Percentiles rank a stretch among this genome's conserved stretches.
phyloP scores from a whole-genome alignment of 2,888 invertebrate species.

The Erebia aethiops region DNA sequence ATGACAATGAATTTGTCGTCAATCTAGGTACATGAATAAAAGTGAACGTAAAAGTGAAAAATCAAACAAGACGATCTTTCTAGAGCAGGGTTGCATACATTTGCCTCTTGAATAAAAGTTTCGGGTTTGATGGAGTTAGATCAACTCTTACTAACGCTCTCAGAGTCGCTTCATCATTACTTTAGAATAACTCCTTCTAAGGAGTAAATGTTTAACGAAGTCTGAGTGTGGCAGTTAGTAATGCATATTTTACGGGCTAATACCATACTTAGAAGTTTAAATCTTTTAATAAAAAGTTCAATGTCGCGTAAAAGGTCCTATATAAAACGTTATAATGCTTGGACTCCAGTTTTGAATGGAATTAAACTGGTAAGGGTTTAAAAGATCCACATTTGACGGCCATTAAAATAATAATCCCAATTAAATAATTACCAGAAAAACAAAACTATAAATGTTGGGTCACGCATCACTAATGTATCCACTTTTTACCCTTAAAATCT shows the following conservation, averaged over 20 bases:
- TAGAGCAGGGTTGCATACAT: background rate
- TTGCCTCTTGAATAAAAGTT: background rate
- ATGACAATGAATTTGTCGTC: constrained; percentile 22
- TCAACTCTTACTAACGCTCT: no score
- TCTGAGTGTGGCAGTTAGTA: no score
- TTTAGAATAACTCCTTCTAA: no score
- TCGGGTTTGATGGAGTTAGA: background rate
- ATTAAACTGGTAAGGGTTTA: background rate
- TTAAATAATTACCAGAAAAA: constrained; percentile 20
- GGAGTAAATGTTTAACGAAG: no score
- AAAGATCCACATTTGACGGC: constrained; percentile 8
- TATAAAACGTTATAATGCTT: background rate
- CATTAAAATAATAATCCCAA: constrained; percentile 19
- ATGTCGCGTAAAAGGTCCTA: background rate
- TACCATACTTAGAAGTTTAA: no score
- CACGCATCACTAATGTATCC: constrained; percentile 20
- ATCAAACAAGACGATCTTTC: background rate
- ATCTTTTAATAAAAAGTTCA: no score
- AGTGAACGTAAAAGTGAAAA: constrained; percentile 5
- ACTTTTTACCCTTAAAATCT: constrained; percentile 16
- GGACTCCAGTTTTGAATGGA: background rate
- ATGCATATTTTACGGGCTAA: no score
- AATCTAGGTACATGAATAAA: background rate
- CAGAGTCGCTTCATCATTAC: no score
- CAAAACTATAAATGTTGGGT: constrained; percentile 12